Conservation (phyloP, 2,113 vertebrate species). For the Clarias macrocephalus region DNA sequence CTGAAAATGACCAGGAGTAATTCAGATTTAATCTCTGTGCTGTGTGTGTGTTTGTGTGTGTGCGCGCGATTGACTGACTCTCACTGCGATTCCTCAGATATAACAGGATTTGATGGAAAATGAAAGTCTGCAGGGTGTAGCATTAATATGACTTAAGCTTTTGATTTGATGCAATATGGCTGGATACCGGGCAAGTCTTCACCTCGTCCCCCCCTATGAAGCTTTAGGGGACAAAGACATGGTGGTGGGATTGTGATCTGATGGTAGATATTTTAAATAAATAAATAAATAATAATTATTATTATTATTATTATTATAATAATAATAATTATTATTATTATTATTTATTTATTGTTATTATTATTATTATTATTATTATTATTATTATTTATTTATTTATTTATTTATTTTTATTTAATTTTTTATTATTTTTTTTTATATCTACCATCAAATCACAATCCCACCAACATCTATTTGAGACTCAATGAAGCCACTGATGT, state of each 20-base stretch:
- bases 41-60: constrained; percentile 39
- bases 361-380: too few relatives aligned
- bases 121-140: constrained; percentile 66
- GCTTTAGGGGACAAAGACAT: constrained; percentile 66
- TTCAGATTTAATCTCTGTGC: constrained; percentile 71
- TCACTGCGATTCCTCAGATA: constrained; percentile 61
- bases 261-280: constrained; percentile 60
- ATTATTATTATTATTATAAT: too few relatives aligned
- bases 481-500: background rate
- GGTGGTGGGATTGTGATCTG: constrained; percentile 70
- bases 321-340: too few relatives aligned
- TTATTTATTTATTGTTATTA: too few relatives aligned
- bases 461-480: background rate
- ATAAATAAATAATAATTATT: too few relatives aligned
- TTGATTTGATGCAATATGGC: constrained; percentile 70
- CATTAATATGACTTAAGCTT: constrained; percentile 74
- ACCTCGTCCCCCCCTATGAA: constrained; percentile 60
- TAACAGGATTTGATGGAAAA: constrained; percentile 73
- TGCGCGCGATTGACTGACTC: constrained; percentile 23
- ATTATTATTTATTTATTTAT: too few relatives aligned
- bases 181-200: constrained; percentile 63
- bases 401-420: too few relatives aligned
- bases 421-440: too few relatives aligned
- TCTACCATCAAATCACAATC: too few relatives aligned
- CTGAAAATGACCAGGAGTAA: constrained; percentile 71